A percentile compares a stretch with the other conserved stretches of the same genome.
Evolutionary conservation across 1,140 invertebrate species (phyloP).

Genomic region (Thaumetopoea pityocampa): DNA sequence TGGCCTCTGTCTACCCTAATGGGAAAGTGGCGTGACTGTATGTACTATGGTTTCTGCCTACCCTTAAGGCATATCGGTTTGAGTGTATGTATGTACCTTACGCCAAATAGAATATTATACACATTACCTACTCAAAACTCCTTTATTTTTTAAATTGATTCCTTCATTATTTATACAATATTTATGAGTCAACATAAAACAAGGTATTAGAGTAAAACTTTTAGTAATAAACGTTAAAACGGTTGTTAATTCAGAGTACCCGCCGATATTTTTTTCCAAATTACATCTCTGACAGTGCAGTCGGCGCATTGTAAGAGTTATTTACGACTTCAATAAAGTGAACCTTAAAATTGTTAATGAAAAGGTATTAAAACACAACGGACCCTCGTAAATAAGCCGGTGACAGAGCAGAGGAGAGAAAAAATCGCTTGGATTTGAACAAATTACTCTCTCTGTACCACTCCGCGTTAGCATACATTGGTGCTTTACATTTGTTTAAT

Average conservation of each 20-base stretch:
- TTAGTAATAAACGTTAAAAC: slow-evolving; percentile 6
- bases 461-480: slow-evolving; percentile 3
- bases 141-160: too few species aligned
- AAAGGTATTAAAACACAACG: slow-evolving; percentile 70
- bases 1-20: too few species aligned
- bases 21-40: too few species aligned
- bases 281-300: slow-evolving; percentile 47
- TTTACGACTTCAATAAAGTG: slow-evolving; percentile 72
- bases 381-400: slow-evolving; percentile 65
- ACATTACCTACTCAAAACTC: too few species aligned
- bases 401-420: slow-evolving; percentile 62
- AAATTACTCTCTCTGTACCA: slow-evolving; percentile 41
- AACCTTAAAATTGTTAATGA: slow-evolving; percentile 75
- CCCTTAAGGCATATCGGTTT: too few species aligned
- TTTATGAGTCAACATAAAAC: too few species aligned
- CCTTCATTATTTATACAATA: too few species aligned
- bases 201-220: too few species aligned
- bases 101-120: too few species aligned
- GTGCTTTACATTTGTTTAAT: slow-evolving; percentile 3
- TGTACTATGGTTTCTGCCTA: too few species aligned
- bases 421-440: slow-evolving; percentile 63
- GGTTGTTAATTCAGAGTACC: slow-evolving; percentile 6
- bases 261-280: slow-evolving; percentile 46
- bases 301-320: slow-evolving; percentile 58
- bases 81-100: too few species aligned